These are phyloP conservation scores for Poeciliopsis occidentalis DNA, from an alignment of 2,113 vertebrate genomes.

Conservation along the genomic window DNA sequence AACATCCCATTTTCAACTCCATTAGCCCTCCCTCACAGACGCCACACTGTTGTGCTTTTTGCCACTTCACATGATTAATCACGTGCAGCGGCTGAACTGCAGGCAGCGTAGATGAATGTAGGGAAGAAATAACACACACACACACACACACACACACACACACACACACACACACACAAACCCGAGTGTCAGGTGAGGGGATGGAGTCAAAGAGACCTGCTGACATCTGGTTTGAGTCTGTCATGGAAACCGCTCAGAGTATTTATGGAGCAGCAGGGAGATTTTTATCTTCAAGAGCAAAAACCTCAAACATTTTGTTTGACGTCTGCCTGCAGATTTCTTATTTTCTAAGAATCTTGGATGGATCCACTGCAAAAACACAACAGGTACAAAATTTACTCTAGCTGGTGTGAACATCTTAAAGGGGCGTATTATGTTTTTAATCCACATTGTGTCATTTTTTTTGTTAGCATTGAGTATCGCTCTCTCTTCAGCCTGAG, in stretches of 20 bases:
- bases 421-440: too few species aligned
- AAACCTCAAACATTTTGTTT: neutral
- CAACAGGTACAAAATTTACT: too few species aligned
- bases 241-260: too few species aligned
- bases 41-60: slow-evolving; percentile 71
- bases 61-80: slow-evolving; percentile 77
- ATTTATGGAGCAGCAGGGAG: neutral
- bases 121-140: slow-evolving; percentile 17
- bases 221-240: neutral
- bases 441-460: too few species aligned
- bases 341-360: neutral
- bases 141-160: too few species aligned
- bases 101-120: slow-evolving; percentile 39
- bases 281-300: neutral
- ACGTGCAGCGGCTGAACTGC: slow-evolving; percentile 64
- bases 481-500: too few species aligned
- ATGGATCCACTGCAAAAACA: too few species aligned
- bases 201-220: slow-evolving; percentile 13
- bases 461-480: too few species aligned
- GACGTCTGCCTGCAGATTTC: neutral
- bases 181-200: slow-evolving; percentile 11
- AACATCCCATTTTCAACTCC: slow-evolving; percentile 77
- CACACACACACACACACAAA: neutral
- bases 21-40: slow-evolving; percentile 67
- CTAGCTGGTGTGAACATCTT: too few species aligned